These are phyloP conservation scores for Gymnosoma rotundatum DNA, from an alignment of 2,888 invertebrate genomes.

Conservation along the genomic window DNA sequence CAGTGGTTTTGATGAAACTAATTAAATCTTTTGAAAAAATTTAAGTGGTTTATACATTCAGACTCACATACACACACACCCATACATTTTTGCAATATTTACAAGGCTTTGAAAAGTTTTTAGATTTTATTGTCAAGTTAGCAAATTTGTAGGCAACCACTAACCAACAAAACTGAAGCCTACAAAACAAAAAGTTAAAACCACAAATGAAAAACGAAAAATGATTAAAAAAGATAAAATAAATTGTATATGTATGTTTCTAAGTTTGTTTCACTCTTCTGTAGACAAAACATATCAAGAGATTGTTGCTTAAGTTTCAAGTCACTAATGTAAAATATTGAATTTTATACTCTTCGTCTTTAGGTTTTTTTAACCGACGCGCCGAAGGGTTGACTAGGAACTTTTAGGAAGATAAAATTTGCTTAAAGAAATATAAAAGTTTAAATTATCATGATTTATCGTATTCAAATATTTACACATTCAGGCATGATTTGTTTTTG, in stretches of 20 bases:
- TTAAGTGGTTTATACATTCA: conserved; percentile 16
- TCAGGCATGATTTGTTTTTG: too few relatives aligned
- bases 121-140: conserved; percentile 8
- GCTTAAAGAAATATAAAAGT: too few relatives aligned
- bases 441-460: too few relatives aligned
- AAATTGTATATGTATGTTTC: background rate
- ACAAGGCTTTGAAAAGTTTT: background rate
- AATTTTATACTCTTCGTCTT: too few relatives aligned
- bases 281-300: background rate
- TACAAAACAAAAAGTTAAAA: background rate
- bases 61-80: background rate
- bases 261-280: background rate
- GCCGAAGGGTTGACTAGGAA: too few relatives aligned
- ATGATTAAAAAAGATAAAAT: conserved; percentile 10
- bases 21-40: conserved; percentile 67
- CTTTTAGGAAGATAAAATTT: too few relatives aligned
- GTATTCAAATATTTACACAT: too few relatives aligned
- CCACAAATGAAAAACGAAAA: conserved; percentile 27
- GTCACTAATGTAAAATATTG: too few relatives aligned
- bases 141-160: conserved; percentile 12
- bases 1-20: conserved; percentile 57
- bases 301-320: background rate
- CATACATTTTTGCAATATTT: background rate
- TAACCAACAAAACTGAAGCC: background rate
- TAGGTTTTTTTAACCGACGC: too few relatives aligned